Conservation (phyloP, 1,140 invertebrate species). For the Idris sp. region DNA sequence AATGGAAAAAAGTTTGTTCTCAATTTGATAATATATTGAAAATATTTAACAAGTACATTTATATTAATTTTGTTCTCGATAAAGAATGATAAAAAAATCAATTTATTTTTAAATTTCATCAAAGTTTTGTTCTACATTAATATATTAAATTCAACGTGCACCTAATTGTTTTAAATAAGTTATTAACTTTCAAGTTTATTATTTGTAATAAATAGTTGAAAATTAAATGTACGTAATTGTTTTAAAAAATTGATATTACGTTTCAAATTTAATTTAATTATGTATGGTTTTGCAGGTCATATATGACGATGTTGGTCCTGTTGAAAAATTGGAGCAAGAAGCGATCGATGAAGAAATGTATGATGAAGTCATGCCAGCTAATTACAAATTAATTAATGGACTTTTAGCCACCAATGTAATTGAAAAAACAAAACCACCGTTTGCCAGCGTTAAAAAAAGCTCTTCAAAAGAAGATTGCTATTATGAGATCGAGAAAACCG, state of each 20-base stretch:
- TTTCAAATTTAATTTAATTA: neutral
- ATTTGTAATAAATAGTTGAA: too few species aligned
- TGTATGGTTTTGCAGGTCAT: constrained; percentile 44
- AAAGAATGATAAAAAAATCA: too few species aligned
- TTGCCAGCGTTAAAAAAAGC: constrained; percentile 6
- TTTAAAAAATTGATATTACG: neutral
- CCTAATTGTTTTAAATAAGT: too few species aligned
- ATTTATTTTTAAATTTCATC: too few species aligned
- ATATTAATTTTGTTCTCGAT: too few species aligned
- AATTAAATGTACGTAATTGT: too few species aligned
- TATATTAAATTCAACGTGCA: too few species aligned
- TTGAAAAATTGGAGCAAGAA: constrained; percentile 11
- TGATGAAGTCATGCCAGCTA: constrained; percentile 67
- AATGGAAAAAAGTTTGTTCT: too few species aligned
- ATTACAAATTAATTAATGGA: constrained; percentile 11
- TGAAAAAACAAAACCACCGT: constrained; percentile 5
- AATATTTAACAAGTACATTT: too few species aligned
- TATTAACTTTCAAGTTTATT: too few species aligned
- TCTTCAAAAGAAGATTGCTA: constrained; percentile 7
- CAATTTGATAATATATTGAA: too few species aligned
- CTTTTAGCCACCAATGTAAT: constrained; percentile 5
- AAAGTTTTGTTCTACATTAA: too few species aligned
- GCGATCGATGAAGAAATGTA: constrained; percentile 64
- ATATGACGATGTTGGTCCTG: constrained; percentile 69
- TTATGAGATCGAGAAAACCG: neutral